Conservation (phyloP, 2,113 vertebrate genomes). For the Corythornis madagascariensis region DNA sequence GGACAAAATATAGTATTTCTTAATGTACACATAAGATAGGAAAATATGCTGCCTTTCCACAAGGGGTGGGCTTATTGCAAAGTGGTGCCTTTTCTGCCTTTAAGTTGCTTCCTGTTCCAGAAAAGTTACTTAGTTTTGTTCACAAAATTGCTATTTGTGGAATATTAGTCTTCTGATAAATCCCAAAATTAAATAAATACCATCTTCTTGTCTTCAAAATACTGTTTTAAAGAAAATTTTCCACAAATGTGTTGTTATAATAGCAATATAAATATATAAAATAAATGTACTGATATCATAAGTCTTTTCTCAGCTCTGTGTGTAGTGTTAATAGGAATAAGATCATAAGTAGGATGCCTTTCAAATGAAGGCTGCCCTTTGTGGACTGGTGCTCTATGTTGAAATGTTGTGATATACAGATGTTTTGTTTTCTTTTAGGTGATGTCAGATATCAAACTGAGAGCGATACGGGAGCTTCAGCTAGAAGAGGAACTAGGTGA, state of each 20-base stretch:
- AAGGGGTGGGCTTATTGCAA: not conserved
- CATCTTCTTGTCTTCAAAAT: not conserved
- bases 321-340: not conserved
- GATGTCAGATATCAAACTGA: constrained; percentile 87
- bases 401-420: not conserved
- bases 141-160: not conserved
- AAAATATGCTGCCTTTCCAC: not conserved
- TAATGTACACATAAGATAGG: not conserved
- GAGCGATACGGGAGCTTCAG: constrained; percentile 84
- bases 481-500: constrained; percentile 82
- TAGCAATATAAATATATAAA: no score
- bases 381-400: not conserved
- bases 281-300: no score
- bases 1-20: not conserved
- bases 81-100: not conserved
- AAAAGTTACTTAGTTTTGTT: not conserved
- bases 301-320: not conserved
- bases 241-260: no score
- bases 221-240: not conserved
- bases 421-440: constrained; percentile 74
- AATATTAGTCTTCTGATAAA: not conserved
- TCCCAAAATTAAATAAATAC: not conserved
- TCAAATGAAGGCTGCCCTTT: not conserved
- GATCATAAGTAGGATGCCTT: not conserved
- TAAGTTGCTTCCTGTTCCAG: not conserved